Conservation (phyloP, 2,888 invertebrate species). For the Drosophila paucipuncta region DNA sequence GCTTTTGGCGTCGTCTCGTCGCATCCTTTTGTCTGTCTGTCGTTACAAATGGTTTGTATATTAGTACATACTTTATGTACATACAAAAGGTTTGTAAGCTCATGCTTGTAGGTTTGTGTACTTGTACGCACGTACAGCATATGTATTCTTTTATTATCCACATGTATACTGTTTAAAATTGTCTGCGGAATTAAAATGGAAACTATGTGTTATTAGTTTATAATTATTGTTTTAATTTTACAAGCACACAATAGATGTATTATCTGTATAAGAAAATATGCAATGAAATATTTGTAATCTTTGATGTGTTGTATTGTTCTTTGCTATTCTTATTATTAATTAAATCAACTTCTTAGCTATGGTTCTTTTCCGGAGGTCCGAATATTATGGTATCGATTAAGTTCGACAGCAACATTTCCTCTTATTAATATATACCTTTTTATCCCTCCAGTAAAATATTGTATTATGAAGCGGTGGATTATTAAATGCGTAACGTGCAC, state of each 20-base stretch:
- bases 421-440: background rate
- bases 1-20: slow-evolving; percentile 60
- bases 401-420: background rate
- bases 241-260: background rate
- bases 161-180: background rate
- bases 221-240: background rate
- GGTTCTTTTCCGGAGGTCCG: background rate
- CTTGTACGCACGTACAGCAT: background rate
- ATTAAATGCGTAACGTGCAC: background rate
- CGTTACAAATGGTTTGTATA: slow-evolving; percentile 39
- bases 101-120: background rate
- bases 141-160: background rate
- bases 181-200: background rate
- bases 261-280: slow-evolving; percentile 1
- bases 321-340: background rate
- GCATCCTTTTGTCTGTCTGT: slow-evolving; percentile 53
- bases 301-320: background rate
- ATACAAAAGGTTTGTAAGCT: background rate
- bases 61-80: slow-evolving; percentile 4
- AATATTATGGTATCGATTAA: background rate
- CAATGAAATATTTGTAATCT: background rate
- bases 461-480: background rate
- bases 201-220: background rate
- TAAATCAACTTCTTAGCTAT: background rate
- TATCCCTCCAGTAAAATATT: slow-evolving; percentile 3